A percentile compares a stretch with the other conserved stretches of the same genome.
Evolutionary conservation across 2,113 vertebrate species (phyloP).

Genomic region (Misgurnus mizolepis): DNA sequence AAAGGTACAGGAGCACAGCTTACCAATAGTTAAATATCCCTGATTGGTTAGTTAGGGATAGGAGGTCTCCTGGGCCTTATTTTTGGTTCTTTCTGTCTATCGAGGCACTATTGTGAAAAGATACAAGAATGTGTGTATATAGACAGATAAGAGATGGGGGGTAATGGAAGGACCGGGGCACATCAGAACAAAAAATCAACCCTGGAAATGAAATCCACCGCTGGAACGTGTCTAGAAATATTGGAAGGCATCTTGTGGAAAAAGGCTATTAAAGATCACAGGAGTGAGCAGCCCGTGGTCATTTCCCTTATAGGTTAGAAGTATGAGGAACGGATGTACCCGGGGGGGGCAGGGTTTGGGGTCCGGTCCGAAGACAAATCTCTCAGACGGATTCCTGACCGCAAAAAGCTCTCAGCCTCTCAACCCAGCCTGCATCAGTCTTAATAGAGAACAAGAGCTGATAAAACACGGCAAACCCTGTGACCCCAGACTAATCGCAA

Average conservation of each 20-base stretch:
- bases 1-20: not conserved
- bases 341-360: slow-evolving; percentile 12
- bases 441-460: slow-evolving; percentile 47
- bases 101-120: slow-evolving; percentile 20
- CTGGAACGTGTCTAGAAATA: slow-evolving; percentile 49
- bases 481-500: slow-evolving; percentile 40
- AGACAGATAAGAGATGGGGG: slow-evolving; percentile 32
- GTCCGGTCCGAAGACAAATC: slow-evolving; percentile 30
- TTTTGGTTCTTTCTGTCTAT: slow-evolving; percentile 6
- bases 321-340: slow-evolving; percentile 25
- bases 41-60: slow-evolving; percentile 29
- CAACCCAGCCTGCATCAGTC: slow-evolving; percentile 37
- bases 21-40: slow-evolving; percentile 3
- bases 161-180: slow-evolving; percentile 40
- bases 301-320: slow-evolving; percentile 31
- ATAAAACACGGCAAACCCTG: slow-evolving; percentile 40
- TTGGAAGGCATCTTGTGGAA: slow-evolving; percentile 50
- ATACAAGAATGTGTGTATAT: slow-evolving; percentile 15
- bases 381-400: slow-evolving; percentile 37
- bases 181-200: slow-evolving; percentile 33
- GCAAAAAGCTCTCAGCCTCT: slow-evolving; percentile 45
- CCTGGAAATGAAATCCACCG: slow-evolving; percentile 42
- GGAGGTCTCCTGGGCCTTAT: not conserved
- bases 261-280: slow-evolving; percentile 44
- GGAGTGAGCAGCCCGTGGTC: slow-evolving; percentile 25